phyloP scores from a whole-genome alignment of 2,888 invertebrate species.

The Acleris literana region DNA sequence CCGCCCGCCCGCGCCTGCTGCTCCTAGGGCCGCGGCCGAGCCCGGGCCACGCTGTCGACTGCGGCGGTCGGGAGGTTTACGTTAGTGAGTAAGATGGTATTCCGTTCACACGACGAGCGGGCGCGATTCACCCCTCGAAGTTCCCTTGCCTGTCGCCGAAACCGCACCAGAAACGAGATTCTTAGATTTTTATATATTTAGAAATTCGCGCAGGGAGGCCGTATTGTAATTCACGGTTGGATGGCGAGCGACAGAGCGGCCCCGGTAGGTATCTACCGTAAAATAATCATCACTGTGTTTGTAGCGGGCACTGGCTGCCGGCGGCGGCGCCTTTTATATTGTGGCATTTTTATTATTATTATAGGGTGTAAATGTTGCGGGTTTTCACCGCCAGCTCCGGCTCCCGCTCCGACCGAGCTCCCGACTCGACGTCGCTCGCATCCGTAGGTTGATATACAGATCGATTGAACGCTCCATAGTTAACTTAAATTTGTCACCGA shows the following conservation, averaged over 20 bases:
- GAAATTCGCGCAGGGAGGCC: background rate
- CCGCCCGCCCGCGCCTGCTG: slow-evolving; percentile 83
- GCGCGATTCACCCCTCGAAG: background rate
- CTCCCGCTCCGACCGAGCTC: background rate
- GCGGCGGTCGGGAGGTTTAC: too few relatives aligned
- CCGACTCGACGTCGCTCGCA: background rate
- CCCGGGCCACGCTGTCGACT: too few relatives aligned
- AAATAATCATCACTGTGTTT: too few relatives aligned
- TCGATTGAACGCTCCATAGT: background rate
- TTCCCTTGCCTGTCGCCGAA: background rate
- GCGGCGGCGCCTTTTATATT: too few relatives aligned
- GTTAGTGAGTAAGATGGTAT: background rate
- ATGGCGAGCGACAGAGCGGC: too few relatives aligned
- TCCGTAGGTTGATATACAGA: background rate
- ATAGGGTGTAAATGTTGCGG: too few relatives aligned
- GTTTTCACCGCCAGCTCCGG: too few relatives aligned
- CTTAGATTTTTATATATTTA: slow-evolving; percentile 1
- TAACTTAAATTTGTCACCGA: background rate
- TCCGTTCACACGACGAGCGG: background rate
- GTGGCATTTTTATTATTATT: too few relatives aligned
- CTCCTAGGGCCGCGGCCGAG: slow-evolving; percentile 55
- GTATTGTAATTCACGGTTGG: too few relatives aligned
- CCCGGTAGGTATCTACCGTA: too few relatives aligned
- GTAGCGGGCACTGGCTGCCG: too few relatives aligned
- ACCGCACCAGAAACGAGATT: background rate